A percentile compares a stretch with the other conserved stretches of the same genome.
Conservation (phyloP, 64 coral and sea anemone genomes). For the Porites australiensis region DNA sequence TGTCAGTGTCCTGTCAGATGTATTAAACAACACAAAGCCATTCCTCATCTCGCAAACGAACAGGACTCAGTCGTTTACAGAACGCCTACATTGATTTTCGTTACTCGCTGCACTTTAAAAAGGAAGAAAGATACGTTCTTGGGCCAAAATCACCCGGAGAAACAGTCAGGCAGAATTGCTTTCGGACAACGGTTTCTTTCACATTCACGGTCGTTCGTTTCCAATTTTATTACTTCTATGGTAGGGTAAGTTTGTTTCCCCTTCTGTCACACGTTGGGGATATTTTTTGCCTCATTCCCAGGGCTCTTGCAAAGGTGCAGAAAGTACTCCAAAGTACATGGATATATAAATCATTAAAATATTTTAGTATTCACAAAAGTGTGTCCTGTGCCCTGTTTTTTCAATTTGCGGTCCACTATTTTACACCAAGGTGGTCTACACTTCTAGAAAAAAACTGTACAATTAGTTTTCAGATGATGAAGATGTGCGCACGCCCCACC, state of each 20-base stretch:
- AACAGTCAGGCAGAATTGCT: too few relatives aligned
- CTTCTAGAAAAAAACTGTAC: too few relatives aligned
- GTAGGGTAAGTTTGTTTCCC: neutral
- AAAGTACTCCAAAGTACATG: too few relatives aligned
- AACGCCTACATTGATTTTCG: neutral
- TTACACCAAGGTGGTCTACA: too few relatives aligned
- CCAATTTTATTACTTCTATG: neutral
- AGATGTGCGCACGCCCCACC: too few relatives aligned
- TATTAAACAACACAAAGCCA: too few relatives aligned
- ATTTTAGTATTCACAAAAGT: too few relatives aligned
- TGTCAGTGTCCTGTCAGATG: neutral
- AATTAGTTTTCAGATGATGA: too few relatives aligned
- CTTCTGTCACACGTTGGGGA: neutral
- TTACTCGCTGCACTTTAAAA: neutral
- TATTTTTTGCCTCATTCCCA: conserved; percentile 5
- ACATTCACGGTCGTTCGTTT: neutral
- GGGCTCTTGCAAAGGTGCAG: too few relatives aligned
- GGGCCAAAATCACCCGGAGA: neutral
- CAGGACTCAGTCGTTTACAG: neutral
- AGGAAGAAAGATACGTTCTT: neutral
- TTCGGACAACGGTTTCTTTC: neutral
- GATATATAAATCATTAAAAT: too few relatives aligned
- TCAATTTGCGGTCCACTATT: too few relatives aligned
- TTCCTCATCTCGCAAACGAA: neutral
- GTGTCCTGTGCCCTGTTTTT: too few relatives aligned